Base-by-base conservation (phyloP, 2,888 invertebrate genomes). In the Protodeltote pygarga region DNA sequence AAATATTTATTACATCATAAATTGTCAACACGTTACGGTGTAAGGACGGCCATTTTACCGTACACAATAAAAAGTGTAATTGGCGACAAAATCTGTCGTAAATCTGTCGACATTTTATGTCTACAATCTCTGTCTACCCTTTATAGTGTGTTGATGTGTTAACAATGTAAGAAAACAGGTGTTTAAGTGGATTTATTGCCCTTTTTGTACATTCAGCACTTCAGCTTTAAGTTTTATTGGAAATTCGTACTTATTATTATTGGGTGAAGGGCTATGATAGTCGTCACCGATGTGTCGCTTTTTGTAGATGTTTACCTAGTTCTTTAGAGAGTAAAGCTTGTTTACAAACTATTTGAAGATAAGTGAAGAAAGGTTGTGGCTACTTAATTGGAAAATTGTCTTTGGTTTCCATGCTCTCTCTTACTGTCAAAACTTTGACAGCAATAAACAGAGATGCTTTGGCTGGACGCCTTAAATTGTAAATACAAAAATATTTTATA, bases 1-100 rank as follows among this genome's bases (percentile, higher is more conserved):
- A n/a, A n/a, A n/a, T n/a, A n/a, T n/a, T n/a, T n/a, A n/a, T n/a
- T n/a, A n/a, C n/a, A n/a, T n/a, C n/a, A 9, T 16, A 28, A 16
- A 31, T 11, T 8, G 11, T 9, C 3, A 0, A 3, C 35, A 48
- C 52, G 8, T 25, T 1, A 28, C 61, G 50, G 70, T 65, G 59
- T 61, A 33, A 57, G 9, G 10, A 0, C 52, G 5, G 10, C 40
- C 52, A 45, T 47, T 52, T 45, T 68, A 74, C 71, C 64, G 62
- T 57, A 50, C 46, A 45, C 55, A 57, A 59, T 73, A 79, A 76
- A 81, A 80, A 79, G 71, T 65, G 64, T 79, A 83, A 83, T 81
- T 83, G 80, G 77, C 58, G 71, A 65, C 63, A 53, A 66, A 47
- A 45, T 49, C 60, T 66, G 59, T 67, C 65, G 73, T 82, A 81